Conservation (phyloP, 2,888 invertebrate species). For the Ennomos erosarius region DNA sequence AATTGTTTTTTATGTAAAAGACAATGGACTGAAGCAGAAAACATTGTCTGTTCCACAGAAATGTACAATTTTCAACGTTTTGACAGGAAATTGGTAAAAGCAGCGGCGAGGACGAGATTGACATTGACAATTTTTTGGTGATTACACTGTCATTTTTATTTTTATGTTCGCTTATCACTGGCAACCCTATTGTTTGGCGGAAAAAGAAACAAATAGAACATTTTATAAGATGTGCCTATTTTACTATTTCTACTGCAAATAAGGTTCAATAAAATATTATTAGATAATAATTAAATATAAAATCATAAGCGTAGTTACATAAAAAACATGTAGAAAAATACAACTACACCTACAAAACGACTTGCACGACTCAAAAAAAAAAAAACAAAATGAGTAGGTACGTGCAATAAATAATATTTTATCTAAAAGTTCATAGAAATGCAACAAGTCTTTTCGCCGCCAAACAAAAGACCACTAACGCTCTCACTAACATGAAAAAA, state of each 20-base stretch:
- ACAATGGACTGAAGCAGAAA: constrained; percentile 41
- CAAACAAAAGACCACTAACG: constrained; percentile 24
- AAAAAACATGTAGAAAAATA: no score
- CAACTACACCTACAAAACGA: no score
- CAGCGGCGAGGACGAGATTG: constrained; percentile 80
- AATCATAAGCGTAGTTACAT: no score
- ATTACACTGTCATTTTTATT: constrained; percentile 59
- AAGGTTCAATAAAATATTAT: no score
- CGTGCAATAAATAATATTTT: no score
- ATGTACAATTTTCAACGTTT: constrained; percentile 63
- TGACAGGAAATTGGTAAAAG: constrained; percentile 80
- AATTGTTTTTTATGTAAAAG: constrained; percentile 17
- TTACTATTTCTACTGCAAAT: no score
- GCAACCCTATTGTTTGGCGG: constrained; percentile 38
- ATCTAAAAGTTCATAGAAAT: no score
- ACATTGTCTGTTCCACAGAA: constrained; percentile 53
- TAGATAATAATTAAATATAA: no score
- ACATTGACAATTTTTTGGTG: constrained; percentile 84
- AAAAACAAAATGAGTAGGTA: no score
- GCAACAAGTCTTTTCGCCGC: constrained; percentile 12
- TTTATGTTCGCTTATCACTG: constrained; percentile 51
- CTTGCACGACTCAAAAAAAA: no score
- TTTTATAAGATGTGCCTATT: constrained; percentile 3
- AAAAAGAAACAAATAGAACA: constrained; percentile 5
- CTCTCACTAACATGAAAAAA: constrained; percentile 31